A percentile compares a stretch with the other conserved stretches of the same genome.
Evolutionary conservation across 2,797 vertebrate species (phyloP).

Genomic region (Rhyacichthys aspro): DNA sequence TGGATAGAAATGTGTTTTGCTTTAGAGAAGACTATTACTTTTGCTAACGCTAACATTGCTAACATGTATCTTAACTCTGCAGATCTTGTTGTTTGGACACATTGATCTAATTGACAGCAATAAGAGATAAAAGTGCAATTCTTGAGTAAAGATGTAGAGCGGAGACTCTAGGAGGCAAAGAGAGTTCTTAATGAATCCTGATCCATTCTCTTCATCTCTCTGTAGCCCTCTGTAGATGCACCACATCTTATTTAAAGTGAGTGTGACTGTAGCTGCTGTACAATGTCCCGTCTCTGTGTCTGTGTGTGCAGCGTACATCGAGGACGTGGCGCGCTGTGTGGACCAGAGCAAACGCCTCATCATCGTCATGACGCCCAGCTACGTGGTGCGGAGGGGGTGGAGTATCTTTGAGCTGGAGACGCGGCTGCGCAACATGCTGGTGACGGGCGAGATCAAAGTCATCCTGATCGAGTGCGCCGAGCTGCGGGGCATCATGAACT

Average conservation of each 20-base stretch:
- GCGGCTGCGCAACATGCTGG: slow-evolving; percentile 95
- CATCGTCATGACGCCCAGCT: slow-evolving; percentile 98
- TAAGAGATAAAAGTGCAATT: too few species aligned
- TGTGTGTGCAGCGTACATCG: slow-evolving; percentile 90
- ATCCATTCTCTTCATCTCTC: too few species aligned
- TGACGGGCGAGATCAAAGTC: slow-evolving; percentile 97
- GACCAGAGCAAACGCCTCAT: slow-evolving; percentile 99
- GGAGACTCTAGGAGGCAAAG: too few species aligned
- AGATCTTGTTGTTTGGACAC: too few species aligned
- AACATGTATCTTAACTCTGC: neutral
- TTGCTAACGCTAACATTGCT: neutral
- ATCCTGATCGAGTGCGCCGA: slow-evolving; percentile 98
- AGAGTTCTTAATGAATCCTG: too few species aligned
- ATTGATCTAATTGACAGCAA: too few species aligned
- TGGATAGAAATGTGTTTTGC: neutral
- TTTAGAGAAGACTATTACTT: neutral
- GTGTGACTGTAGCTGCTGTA: neutral
- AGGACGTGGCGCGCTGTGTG: slow-evolving; percentile 97
- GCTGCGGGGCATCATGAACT: slow-evolving; percentile 98
- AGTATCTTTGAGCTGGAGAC: slow-evolving; percentile 99
- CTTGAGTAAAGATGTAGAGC: too few species aligned
- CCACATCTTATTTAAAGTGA: too few species aligned
- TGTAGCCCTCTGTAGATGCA: too few species aligned
- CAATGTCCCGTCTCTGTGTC: slow-evolving; percentile 22
- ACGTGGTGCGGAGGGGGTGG: slow-evolving; percentile 96